Evolutionary conservation across 2,797 vertebrate genomes (phyloP).

Genomic region (Oceanodroma leucorhoa): DNA sequence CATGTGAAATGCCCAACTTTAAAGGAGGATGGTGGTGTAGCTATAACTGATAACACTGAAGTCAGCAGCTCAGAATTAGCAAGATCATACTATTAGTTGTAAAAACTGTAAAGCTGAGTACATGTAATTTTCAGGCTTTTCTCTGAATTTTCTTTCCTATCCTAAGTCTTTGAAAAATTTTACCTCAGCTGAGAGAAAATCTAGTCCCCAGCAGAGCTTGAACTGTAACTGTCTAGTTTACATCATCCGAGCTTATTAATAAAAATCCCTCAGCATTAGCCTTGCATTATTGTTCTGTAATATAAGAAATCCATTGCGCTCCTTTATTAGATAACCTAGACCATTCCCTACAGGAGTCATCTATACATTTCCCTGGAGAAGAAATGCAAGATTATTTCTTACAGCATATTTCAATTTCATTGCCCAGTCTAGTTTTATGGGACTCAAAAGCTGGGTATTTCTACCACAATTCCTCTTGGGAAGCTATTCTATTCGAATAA

Average conservation of each 20-base stretch:
- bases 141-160: not conserved
- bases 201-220: not conserved
- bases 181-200: not conserved
- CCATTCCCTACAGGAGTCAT: not conserved
- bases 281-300: not conserved
- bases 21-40: not conserved
- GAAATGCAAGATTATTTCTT: conserved; percentile 22
- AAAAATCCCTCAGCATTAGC: not conserved
- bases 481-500: not conserved
- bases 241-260: not conserved
- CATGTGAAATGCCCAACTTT: fast-evolving
- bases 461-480: not conserved
- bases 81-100: not conserved
- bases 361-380: not conserved
- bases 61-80: not conserved
- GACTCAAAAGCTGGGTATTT: conserved; percentile 12
- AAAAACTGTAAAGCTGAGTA: not conserved
- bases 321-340: not conserved
- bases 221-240: not conserved
- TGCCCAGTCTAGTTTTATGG: conserved; percentile 18
- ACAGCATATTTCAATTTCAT: conserved; percentile 24
- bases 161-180: not conserved
- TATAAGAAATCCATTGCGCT: not conserved
- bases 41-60: not conserved
- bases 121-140: not conserved